These are phyloP conservation scores for Trachelus iudaicus DNA, from an alignment of 2,888 invertebrate genomes.

Conservation along the genomic window DNA sequence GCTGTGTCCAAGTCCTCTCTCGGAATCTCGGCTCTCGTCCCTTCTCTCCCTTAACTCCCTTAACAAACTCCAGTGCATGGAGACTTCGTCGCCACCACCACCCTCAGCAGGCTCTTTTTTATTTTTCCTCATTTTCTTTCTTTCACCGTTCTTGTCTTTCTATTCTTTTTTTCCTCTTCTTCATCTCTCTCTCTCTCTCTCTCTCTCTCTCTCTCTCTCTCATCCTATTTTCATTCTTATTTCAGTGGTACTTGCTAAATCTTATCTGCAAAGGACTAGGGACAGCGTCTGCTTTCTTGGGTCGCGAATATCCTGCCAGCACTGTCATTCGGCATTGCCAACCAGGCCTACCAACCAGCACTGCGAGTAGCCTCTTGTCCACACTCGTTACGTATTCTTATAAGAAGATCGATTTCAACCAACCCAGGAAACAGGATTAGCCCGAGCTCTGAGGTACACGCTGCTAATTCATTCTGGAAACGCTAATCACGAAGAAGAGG, in stretches of 20 bases:
- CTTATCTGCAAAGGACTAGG: neutral
- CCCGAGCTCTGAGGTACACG: neutral
- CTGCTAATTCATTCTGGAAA: neutral
- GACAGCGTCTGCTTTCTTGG: neutral
- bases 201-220: slow-evolving; percentile 6
- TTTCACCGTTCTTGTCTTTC: slow-evolving; percentile 9
- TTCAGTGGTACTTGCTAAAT: neutral
- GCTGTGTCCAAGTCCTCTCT: slow-evolving; percentile 17
- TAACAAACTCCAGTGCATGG: neutral
- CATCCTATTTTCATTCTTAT: neutral
- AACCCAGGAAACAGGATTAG: neutral
- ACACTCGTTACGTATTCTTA: neutral
- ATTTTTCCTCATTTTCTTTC: slow-evolving; percentile 5
- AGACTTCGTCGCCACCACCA: slow-evolving; percentile 16
- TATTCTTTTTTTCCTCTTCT: slow-evolving; percentile 10
- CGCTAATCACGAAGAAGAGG: neutral
- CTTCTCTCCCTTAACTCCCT: neutral
- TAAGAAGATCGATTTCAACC: neutral
- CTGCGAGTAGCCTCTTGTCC: neutral
- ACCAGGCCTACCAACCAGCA: neutral
- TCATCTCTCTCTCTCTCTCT: neutral
- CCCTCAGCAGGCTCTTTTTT: slow-evolving; percentile 2
- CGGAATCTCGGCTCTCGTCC: slow-evolving; percentile 7
- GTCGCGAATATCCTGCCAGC: neutral
- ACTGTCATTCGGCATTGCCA: neutral